Base-by-base conservation (phyloP, 2,113 vertebrate genomes). In the Varanus salvator region DNA sequence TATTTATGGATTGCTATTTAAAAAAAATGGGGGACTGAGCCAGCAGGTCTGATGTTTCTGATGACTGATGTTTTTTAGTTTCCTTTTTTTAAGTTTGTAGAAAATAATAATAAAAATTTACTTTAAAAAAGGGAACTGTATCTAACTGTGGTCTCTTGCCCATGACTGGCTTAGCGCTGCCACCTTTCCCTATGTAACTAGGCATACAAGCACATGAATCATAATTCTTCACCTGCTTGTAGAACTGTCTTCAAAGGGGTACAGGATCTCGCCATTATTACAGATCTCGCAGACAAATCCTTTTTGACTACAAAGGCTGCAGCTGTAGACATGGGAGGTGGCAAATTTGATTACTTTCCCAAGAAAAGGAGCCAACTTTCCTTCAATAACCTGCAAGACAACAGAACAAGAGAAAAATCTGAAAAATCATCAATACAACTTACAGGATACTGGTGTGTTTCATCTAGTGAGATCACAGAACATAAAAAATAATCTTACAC, bases 261-360 rank as follows among this genome's bases (percentile, higher is more conserved):
- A 99, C 93, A 99, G 98, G 94, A 99, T 98, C 96, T 99, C 98
- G 90, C 98, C 97, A 2, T 98, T 98, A 91, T 99, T 99, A 95
- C 99, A 99, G 90, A 99, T 98, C 96, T 99, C 99, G 87, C 99
- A 99, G 97, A 99, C 98, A 97, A 99, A 99, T 76, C 99, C 99
- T 91, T 99, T 99, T 95, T 99, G 99, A 93, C 98, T 98, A 95
- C 99, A 99, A 89, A 99, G 97, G 85, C 98, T 99, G 97, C 99
- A 99, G 97, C 97, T 98, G 95, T 99, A 99, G 44, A 99, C 99
- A 0, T 99, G 99, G 15, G 98, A 97, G 88, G 98, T 98, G 95
- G 99, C 99, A 90, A 99, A 99, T 95, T 99, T 99, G 95, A 99
- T 99, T 92, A 99, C 98, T 94, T 99, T 99, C 83, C 98, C 97